Conservation (phyloP, 2,113 vertebrate species). For the Callipepla squamata region DNA sequence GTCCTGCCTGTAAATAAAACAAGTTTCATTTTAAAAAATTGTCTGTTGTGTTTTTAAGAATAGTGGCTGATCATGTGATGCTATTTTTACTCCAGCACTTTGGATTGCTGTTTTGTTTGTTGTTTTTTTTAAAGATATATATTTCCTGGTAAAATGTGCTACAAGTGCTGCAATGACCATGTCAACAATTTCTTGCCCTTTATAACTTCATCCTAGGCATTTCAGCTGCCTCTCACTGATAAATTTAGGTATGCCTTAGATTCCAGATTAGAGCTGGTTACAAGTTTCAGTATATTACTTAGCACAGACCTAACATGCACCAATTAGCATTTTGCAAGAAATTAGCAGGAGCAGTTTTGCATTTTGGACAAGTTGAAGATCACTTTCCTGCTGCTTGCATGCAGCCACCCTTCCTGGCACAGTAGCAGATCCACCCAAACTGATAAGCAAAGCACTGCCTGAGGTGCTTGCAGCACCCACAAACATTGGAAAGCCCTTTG, state of each 20-base stretch:
- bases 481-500: not conserved
- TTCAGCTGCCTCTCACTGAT: not conserved
- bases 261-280: too few relatives aligned
- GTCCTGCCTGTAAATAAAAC: not conserved
- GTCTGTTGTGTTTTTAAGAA: not conserved
- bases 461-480: not conserved
- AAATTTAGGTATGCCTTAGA: not conserved
- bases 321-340: not conserved
- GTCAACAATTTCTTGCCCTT: not conserved
- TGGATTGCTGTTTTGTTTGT: not conserved
- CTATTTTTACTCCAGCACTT: not conserved
- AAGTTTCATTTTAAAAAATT: not conserved
- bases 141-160: not conserved
- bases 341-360: not conserved
- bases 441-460: rapidly evolving
- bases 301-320: not conserved
- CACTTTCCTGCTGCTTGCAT: not conserved
- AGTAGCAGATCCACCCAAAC: not conserved
- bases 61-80: not conserved
- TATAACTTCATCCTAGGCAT: not conserved
- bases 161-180: not conserved
- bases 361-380: not conserved
- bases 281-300: not conserved
- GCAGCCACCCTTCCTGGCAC: not conserved
- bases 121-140: not conserved